Conservation (phyloP, 2,888 invertebrate species). For the Conistra vaccinii region DNA sequence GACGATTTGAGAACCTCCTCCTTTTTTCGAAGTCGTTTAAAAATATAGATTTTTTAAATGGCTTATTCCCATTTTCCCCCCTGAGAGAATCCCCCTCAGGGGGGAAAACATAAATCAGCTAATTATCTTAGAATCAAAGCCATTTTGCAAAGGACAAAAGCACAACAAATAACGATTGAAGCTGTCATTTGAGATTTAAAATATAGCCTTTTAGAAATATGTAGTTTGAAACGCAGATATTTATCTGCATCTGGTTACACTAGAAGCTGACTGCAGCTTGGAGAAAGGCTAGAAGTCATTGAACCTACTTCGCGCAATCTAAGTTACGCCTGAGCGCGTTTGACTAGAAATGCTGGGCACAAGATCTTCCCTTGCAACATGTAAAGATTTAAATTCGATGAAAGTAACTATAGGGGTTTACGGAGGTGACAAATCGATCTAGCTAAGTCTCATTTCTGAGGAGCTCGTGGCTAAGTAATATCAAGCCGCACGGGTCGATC, state of each 20-base stretch:
- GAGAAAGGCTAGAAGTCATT: slow-evolving; percentile 37
- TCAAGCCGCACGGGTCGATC: too few species aligned
- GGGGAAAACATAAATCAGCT: not conserved
- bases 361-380: slow-evolving; percentile 24
- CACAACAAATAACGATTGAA: not conserved
- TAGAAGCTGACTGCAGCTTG: not conserved
- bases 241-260: not conserved
- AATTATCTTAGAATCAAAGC: not conserved
- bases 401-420: too few species aligned
- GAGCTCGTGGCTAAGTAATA: too few species aligned
- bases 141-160: not conserved
- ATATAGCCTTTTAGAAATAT: too few species aligned
- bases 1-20: not conserved
- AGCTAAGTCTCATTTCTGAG: too few species aligned
- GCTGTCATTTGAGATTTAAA: not conserved
- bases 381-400: too few species aligned
- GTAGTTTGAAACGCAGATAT: not conserved
- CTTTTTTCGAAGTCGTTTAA: not conserved
- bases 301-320: slow-evolving; percentile 24
- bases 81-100: too few species aligned
- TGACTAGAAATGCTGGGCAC: not conserved
- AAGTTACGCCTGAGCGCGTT: slow-evolving; percentile 27
- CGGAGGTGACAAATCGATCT: too few species aligned
- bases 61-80: too few species aligned
- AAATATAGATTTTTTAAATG: not conserved